Percentiles rank a stretch among this genome's conserved stretches.
phyloP scores from a whole-genome alignment of 2,113 vertebrate species.

The Lepisosteus osseus region DNA sequence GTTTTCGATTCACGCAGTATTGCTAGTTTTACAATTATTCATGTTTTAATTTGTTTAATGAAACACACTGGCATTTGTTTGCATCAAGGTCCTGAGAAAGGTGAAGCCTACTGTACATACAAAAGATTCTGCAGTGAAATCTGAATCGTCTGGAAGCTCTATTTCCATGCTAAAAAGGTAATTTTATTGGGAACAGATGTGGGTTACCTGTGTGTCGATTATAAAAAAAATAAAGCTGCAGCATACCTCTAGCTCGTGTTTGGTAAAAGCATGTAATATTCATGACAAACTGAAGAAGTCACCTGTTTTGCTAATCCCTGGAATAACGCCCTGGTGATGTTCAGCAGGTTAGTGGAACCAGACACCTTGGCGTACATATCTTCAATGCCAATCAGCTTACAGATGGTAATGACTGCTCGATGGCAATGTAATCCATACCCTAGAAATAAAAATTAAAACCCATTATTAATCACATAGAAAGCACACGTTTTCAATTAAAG shows the following conservation, averaged over 20 bases:
- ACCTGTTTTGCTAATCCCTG: conserved; percentile 80
- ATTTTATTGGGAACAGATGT: not conserved
- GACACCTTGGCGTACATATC: conserved; percentile 90
- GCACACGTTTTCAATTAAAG: too few species aligned
- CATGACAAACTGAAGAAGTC: conserved; percentile 6
- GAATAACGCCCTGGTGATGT: conserved; percentile 85
- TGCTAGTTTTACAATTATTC: too few species aligned
- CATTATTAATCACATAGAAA: not conserved
- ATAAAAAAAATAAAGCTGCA: not conserved
- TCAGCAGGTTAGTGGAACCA: conserved; percentile 82
- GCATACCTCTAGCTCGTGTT: too few species aligned
- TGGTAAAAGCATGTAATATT: too few species aligned
- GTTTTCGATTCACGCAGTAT: too few species aligned
- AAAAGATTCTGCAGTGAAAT: too few species aligned
- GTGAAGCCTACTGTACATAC: too few species aligned
- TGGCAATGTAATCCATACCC: conserved; percentile 91
- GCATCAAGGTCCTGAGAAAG: too few species aligned
- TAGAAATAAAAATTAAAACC: conserved; percentile 37
- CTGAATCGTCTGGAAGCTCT: too few species aligned
- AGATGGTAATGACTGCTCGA: conserved; percentile 87
- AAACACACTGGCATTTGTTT: too few species aligned
- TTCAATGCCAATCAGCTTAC: conserved; percentile 86
- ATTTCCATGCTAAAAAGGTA: too few species aligned
- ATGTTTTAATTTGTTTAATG: too few species aligned
- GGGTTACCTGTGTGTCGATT: not conserved